These are phyloP conservation scores for Apaloderma vittatum DNA, from an alignment of 2,113 vertebrate species.

Conservation along the genomic window DNA sequence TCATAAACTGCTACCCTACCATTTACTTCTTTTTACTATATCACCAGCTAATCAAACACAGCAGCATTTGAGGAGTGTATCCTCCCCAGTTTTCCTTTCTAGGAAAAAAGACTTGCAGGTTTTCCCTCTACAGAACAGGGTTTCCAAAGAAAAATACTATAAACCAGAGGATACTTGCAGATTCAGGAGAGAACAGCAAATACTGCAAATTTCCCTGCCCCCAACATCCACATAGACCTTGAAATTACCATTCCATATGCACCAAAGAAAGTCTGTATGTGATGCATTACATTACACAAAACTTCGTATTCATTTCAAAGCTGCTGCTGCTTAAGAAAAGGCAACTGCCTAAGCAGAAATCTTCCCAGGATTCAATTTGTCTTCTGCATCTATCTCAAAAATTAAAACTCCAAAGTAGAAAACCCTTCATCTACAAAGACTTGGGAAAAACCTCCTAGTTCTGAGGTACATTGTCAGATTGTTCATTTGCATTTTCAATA, in stretches of 20 bases:
- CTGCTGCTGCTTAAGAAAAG: background rate
- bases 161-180: background rate
- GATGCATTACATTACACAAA: background rate
- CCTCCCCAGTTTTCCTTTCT: background rate
- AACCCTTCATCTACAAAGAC: background rate
- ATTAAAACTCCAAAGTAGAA: background rate
- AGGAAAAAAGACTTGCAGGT: background rate
- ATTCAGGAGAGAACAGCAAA: background rate
- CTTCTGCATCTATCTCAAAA: background rate
- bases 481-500: background rate
- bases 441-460: background rate
- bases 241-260: background rate
- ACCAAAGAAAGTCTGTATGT: background rate
- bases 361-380: background rate
- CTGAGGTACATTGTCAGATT: background rate
- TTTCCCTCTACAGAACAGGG: background rate
- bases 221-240: background rate
- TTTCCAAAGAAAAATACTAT: background rate
- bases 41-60: background rate
- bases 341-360: background rate
- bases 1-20: slow-evolving; percentile 13
- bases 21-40: slow-evolving; percentile 20
- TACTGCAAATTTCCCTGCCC: background rate
- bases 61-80: background rate
- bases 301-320: background rate